Evolutionary conservation across 2,888 invertebrate species (phyloP), one percentile per base, ranked within the genome.

Genomic region (Lycaena phlaeas): DNA sequence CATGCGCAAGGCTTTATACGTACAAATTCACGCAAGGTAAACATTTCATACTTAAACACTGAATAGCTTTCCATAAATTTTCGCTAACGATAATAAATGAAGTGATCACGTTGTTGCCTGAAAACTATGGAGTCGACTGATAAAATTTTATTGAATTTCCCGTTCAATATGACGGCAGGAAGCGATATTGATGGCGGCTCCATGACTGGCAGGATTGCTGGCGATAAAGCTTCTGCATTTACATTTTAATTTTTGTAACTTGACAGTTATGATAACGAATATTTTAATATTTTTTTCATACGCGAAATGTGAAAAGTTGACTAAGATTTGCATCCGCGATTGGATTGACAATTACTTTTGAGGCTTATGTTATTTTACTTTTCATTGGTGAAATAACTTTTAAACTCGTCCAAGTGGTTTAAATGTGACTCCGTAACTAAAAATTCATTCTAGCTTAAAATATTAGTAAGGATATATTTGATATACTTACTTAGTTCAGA

Each of bases 101-200:
- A 55, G 54, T 54, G 50, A 52, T 56, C 59, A 54, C 54, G 54
- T 56, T 48, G 52, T 55, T 44, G 49, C 43, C 52, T 54, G 62
- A 54, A 64, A 75, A 72, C 69, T 71, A 73, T 68, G 61, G 61
- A 69, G 66, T 61, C 59, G 56, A 64, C 60, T 72, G 66, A 73
- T 70, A 65, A 70, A 73, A 68, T 77, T 76, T 77, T 73, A 78
- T 78, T 75, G 69, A 78, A 77, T 78, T 76, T 76, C 68, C 68
- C 67, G 57, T 65, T 61, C 68, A 69, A 74, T 76, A 71, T 75
- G 71, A 69, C 66, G 64, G 40, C 58, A 55, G 61, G 61, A 60
- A 56, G 59, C 59, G 66, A 74, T 74, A 78, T 78, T 77, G 73
- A 79, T 79, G 72, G 64, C 54, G 54, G 52, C 49, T 43, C 54